Evolutionary conservation across 30 jellyfish, hydroid and myxozoan species (phyloP), one percentile per base, ranked within the genome.

Genomic region (Aurelia sp.): DNA sequence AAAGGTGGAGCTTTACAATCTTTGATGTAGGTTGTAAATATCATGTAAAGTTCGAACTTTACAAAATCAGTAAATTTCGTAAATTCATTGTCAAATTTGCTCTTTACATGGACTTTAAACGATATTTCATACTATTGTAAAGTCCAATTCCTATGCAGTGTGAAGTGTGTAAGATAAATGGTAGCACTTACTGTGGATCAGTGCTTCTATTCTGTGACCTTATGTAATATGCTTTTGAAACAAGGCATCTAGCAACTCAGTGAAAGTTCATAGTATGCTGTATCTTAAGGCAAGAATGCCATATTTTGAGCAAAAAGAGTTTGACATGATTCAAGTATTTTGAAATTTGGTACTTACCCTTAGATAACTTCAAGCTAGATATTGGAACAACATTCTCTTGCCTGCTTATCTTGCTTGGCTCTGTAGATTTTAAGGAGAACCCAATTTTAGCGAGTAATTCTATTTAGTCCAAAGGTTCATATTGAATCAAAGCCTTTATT

Each of bases 381-480:
- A 63, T 63, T 63, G 74, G 74, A 63, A 63, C 47, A 63, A 16
- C 74, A 63, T 33, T 63, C 74, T 63, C 6, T 63, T 63, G 47
- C 47, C 5, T 63, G 74, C 74, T 63, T 63, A 63, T 63, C 33
- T 63, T 63, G 74, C 74, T 63, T 63, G 74, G 74, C 74, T 63
- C 74, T 63, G 74, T 63, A 33, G 74, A 63, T 63, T 63, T 63
- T 63, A 63, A 63, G 47, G 5, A 63, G 74, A 16, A 63, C 17
- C 21, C 10, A 11, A 40, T 63, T 63, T 63, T 63, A 63, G 18
- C 18, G 74, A 63, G n/a, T n/a, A 40, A 40, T 63, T 8, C 7
- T 6, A 8, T 10, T 63, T 63, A 35, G 47, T 35, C 5, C 47
- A 35, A 35, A 35, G 3, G 47, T 35, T 4, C 47, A 35, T 5